phyloP scores from a whole-genome alignment of 2,113 vertebrate species.

The Aegypius monachus region DNA sequence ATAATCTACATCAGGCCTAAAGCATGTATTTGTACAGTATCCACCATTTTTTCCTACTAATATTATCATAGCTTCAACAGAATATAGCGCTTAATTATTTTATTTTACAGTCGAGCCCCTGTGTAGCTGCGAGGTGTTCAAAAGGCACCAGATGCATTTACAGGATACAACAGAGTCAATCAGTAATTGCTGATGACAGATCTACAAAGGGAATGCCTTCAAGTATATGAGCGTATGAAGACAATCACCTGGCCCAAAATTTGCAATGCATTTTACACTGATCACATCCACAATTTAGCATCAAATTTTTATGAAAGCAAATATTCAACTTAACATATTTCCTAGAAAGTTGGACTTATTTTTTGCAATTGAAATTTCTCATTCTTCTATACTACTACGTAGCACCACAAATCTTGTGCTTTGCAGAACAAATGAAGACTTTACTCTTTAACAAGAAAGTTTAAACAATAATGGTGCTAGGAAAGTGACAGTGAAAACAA shows the following conservation, averaged over 20 bases:
- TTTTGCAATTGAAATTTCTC: not conserved
- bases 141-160: not conserved
- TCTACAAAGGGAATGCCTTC: not conserved
- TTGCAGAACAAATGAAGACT: not conserved
- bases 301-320: not conserved
- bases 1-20: not conserved
- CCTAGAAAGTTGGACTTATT: not conserved
- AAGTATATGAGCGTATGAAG: not conserved
- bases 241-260: not conserved
- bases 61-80: not conserved
- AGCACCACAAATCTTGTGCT: not conserved
- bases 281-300: not conserved
- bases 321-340: not conserved
- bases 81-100: accelerated
- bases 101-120: not conserved
- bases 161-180: not conserved
- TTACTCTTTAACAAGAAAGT: not conserved
- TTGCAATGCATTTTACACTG: not conserved
- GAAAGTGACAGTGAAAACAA: not conserved
- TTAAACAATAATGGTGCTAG: not conserved
- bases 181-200: not conserved
- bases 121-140: not conserved
- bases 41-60: not conserved
- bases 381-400: not conserved
- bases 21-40: not conserved